Evolutionary conservation across 2,888 invertebrate species (phyloP), one percentile per base, ranked within the genome.

Genomic region (Archaeoteleia sp.): DNA sequence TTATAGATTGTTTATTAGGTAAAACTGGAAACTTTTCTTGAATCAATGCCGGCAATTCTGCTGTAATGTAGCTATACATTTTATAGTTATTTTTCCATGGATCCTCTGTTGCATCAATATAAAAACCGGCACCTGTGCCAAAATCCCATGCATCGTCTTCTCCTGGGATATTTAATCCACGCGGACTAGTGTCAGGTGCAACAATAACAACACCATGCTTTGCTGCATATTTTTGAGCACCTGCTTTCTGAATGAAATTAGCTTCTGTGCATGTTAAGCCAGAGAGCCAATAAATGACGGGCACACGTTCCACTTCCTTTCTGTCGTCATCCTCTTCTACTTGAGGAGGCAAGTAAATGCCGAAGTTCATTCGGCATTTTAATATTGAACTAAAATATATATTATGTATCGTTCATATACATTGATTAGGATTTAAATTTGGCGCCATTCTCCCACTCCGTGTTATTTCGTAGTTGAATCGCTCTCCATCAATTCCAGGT

Each of bases 61-160:
- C 89, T 4, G 95, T 95, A n/a, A 99, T 87, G 78, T 99, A 99
- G 67, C 93, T 93, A 79, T 91, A 97, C 99, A 99, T 99, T 77
- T 91, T 90, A 83, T 98, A 99, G 87, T 98, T 91, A 20, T 89
- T 91, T 25, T 92, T 91, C 98, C 98, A 99, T 10, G 96, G 96
- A n/a, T 92, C 92, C 75, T 92, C 88, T 0, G 92, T 91, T 2
- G 98, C 97, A 87, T 99, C 94, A 1, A 99, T 87, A 85, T 99
- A 99, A 86, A 97, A 98, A 0, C 98, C 96, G 67, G 98, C 98
- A 3, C 95, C 95, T 6, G 92, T 92, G 17, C 99, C 99, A 87
- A 99, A 96, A 86, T 98, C 97, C 90, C 94, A 97, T 10, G 90
- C 88, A 25, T 96, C 96, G 81, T 95, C 93, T 86, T 98, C 96